phyloP scores from a whole-genome alignment of 2,888 invertebrate genomes.

The Poecilus cupreus region DNA sequence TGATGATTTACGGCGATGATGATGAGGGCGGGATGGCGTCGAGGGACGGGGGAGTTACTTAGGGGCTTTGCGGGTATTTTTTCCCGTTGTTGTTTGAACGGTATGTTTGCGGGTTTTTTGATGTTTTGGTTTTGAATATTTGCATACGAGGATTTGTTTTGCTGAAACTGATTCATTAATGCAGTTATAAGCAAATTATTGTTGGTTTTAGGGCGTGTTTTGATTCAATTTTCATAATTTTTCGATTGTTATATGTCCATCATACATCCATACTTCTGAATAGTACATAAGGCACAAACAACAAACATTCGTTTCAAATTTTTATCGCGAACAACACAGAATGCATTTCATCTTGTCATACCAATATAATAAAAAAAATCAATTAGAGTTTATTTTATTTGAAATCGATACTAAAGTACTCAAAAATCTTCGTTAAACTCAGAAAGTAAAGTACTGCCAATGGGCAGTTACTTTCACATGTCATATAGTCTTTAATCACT shows the following conservation, averaged over 20 bases:
- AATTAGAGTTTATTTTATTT: too few relatives aligned
- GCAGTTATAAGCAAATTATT: not conserved
- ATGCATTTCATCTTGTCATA: too few relatives aligned
- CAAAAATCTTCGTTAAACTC: too few relatives aligned
- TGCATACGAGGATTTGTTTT: not conserved
- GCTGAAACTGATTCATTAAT: not conserved
- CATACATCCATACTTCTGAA: not conserved
- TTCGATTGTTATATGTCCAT: not conserved
- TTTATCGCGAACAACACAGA: too few relatives aligned
- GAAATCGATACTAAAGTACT: too few relatives aligned
- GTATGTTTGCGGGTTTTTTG: not conserved
- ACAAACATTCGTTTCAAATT: too few relatives aligned
- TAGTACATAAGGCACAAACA: too few relatives aligned
- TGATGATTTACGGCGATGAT: not conserved
- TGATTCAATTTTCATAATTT: not conserved
- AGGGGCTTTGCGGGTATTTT: not conserved
- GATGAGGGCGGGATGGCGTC: not conserved
- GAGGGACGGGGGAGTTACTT: not conserved
- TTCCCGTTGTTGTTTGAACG: too few relatives aligned
- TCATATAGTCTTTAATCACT: too few relatives aligned
- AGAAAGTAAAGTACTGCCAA: too few relatives aligned
- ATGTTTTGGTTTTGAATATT: not conserved
- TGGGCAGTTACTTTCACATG: too few relatives aligned
- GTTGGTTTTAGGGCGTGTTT: not conserved
- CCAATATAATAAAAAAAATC: too few relatives aligned